Evolutionary conservation across 1,140 invertebrate species (phyloP), one percentile per base, ranked within the genome.

Genomic region (Andricus grossulariae): DNA sequence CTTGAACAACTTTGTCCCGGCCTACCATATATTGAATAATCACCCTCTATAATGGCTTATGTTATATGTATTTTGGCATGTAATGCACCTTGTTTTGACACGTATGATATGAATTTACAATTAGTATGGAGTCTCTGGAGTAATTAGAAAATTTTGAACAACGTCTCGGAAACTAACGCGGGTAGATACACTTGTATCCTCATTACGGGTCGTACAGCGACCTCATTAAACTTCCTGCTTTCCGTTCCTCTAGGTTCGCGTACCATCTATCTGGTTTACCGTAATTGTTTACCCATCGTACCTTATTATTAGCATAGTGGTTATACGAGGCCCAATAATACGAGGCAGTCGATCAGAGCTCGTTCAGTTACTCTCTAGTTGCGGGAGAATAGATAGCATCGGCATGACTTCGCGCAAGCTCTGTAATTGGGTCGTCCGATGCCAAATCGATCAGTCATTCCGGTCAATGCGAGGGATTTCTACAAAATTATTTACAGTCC

Each of bases 301-400:
- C 76, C 77, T 84, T 83, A 80, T 80, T 84, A 86, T 86, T 82
- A 80, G 77, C 72, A 79, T 77, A 79, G 66, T 78, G 79, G 76
- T 73, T 80, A 32, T 32, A 80, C 57, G 45, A 74, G 60, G 76
- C 25, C 73, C 76, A 73, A 80, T 80, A 80, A 81, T 66, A 57
- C 76, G 16, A 76, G n/a, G 39, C 66, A 74, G 73, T 71, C 74
- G 74, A 78, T 81, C 72, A 45, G 72, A 50, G 52, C 73, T 77
- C 75, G 79, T 73, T 60, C 52, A 73, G 60, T 77, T 54, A 71
- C 78, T 76, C 55, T 74, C 60, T 18, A 55, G 51, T 16, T 52
- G 77, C 71, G 54, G 74, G 73, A 70, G 77, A 76, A 51, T 66
- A 81, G 79, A 81, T 81, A 78, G 77, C 77, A 81, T 81, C 79